These are phyloP conservation scores for Protomyctophum bolini DNA, from an alignment of 2,113 vertebrate species.

Conservation along the genomic window DNA sequence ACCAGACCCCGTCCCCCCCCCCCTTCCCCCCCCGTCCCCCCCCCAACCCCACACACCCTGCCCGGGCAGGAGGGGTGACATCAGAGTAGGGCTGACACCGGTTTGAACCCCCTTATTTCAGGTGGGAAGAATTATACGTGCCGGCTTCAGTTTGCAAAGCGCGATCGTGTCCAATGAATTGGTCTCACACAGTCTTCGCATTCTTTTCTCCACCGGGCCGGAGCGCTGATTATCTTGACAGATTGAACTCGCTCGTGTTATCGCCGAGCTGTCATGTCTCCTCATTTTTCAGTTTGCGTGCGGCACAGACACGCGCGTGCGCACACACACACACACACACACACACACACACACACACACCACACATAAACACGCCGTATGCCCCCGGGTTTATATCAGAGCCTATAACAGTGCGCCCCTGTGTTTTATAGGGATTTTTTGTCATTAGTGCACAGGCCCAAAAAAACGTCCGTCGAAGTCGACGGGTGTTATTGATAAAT, in stretches of 20 bases:
- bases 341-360: too few relatives aligned
- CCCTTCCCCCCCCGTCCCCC: neutral
- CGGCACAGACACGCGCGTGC: too few relatives aligned
- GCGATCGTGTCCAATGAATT: slow-evolving; percentile 75
- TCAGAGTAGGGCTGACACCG: slow-evolving; percentile 75
- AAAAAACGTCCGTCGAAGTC: slow-evolving; percentile 39
- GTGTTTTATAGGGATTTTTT: too few relatives aligned
- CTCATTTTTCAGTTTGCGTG: slow-evolving; percentile 59
- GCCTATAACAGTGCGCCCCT: too few relatives aligned
- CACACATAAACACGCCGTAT: slow-evolving; percentile 5
- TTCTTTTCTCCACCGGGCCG: too few relatives aligned
- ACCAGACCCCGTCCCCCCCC: too few relatives aligned
- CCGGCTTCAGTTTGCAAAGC: slow-evolving; percentile 60
- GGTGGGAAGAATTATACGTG: slow-evolving; percentile 76
- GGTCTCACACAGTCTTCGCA: slow-evolving; percentile 59
- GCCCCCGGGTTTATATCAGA: slow-evolving; percentile 47
- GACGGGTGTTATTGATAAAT: slow-evolving; percentile 40
- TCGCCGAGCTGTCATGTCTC: slow-evolving; percentile 67
- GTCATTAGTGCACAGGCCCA: slow-evolving; percentile 11
- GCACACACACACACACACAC: too few relatives aligned
- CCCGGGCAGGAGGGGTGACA: slow-evolving; percentile 68
- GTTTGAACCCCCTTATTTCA: slow-evolving; percentile 73
- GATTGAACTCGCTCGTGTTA: slow-evolving; percentile 70
- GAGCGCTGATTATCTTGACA: slow-evolving; percentile 73
- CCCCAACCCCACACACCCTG: too few relatives aligned